Base-by-base conservation (phyloP, 2,113 vertebrate genomes). In the Siphamia tubifer region DNA sequence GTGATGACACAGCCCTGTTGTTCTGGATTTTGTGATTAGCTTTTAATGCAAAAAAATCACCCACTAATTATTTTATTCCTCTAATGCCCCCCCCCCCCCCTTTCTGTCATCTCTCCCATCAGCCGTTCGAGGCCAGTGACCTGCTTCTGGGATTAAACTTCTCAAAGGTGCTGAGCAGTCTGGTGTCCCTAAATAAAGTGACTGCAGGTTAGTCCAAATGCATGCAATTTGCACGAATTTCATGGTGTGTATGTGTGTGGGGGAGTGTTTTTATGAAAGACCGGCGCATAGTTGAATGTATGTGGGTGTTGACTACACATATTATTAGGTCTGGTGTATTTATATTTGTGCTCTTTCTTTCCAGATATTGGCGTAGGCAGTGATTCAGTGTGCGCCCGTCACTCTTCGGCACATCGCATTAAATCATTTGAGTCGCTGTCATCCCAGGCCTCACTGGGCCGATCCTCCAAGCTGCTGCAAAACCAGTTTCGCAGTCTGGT, bases 401-500 rank as follows among this genome's bases (percentile, higher is more conserved):
- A 92, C 76, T 92, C 96, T 38, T 95, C 96, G 2, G 96, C 97
- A 49, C 94, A 95, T 68, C 94, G 96, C 47, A 98, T 96, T 87
- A 99, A 98, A 77, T 98, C 98, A 0, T 97, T 98, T 1, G 98
- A 99, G 89, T 98, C 96, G 9, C 88, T 98, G 78, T 94, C 94
- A 83, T 94, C 94, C 17, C 98, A 98, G 87, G 90, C 96, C 74
- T 92, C 91, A 25, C 92, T 96, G 72, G 91, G 92, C 19, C 93
- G 96, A 76, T 93, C 95, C 80, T 98, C 98, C 83, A 98, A 96
- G 91, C 90, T 96, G 81, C 91, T 97, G 83, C 96, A 98, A 89
- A 96, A 94, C 87, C 97, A 98, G 85, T 98, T 97, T 87, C 94
- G 97, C 80, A 99, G 98, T 91, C 91, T 99, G 96, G 98, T 98